Percentiles rank a stretch among this genome's conserved stretches.
These are phyloP conservation scores for Vanacampus margaritifer DNA, from an alignment of 2,113 vertebrate genomes.

Conservation along the genomic window DNA sequence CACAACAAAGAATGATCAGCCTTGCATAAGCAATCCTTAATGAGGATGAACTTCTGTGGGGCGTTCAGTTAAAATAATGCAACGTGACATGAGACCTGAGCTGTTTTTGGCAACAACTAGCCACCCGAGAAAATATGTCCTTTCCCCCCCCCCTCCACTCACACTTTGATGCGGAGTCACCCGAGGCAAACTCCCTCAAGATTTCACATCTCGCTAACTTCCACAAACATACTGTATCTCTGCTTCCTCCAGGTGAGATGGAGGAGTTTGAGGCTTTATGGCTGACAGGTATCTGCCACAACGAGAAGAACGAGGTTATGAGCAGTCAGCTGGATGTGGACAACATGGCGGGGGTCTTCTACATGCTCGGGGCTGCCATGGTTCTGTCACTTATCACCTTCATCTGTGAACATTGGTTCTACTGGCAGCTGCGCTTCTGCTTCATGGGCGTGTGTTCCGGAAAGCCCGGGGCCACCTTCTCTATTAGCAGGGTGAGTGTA, in stretches of 20 bases:
- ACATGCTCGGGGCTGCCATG: slow-evolving; percentile 98
- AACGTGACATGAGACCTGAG: slow-evolving; percentile 56
- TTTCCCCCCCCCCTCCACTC: slow-evolving; percentile 18
- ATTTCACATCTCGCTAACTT: slow-evolving; percentile 13
- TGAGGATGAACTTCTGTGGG: slow-evolving; percentile 37
- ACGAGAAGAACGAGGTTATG: slow-evolving; percentile 99
- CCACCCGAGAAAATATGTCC: slow-evolving; percentile 12
- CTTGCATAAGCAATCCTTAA: slow-evolving; percentile 58
- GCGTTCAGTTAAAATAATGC: slow-evolving; percentile 48
- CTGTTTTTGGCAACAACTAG: slow-evolving; percentile 39
- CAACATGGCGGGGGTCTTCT: slow-evolving; percentile 99
- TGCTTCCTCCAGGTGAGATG: slow-evolving; percentile 85
- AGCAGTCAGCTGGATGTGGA: slow-evolving; percentile 98
- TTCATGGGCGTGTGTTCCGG: slow-evolving; percentile 98
- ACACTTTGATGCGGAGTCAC: slow-evolving; percentile 18
- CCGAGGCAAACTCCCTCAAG: not conserved
- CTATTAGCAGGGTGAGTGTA: slow-evolving; percentile 94
- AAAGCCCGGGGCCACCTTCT: slow-evolving; percentile 92
- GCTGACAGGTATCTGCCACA: slow-evolving; percentile 98
- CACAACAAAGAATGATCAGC: slow-evolving; percentile 37
- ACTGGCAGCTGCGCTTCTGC: slow-evolving; percentile 98
- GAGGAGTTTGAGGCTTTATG: slow-evolving; percentile 96
- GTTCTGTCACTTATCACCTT: slow-evolving; percentile 95
- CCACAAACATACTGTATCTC: not conserved
- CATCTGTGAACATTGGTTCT: slow-evolving; percentile 97